Evolutionary conservation across 2,113 vertebrate species (phyloP), one percentile per base, ranked within the genome.

Genomic region (Xenopus tropicalis): DNA sequence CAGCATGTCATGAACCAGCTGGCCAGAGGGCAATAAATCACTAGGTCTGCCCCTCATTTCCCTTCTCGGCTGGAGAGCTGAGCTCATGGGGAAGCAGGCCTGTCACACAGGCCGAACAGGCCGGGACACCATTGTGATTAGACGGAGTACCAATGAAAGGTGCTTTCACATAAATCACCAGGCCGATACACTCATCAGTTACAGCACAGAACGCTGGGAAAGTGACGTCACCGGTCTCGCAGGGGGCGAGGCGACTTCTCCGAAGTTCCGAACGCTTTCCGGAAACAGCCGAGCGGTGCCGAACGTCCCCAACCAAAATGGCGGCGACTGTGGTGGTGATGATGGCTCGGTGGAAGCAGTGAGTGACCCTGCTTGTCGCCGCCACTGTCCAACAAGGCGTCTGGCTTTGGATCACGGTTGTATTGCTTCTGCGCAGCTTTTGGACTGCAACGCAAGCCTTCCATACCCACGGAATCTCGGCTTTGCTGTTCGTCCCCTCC

Each of bases 341-440:
- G 81, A 83, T 84, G 82, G 84, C 73, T 83, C 78, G 78, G 77
- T 67, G 79, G 80, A 86, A 80, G 78, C 80, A 81, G 80, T 85
- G 85, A 85, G 82, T 81, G 85, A 82, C 79, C 82, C 78, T 76
- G 79, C 81, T 82, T 80, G 84, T 83, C 83, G 80, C 79, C 79
- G 29, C 79, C 79, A 67, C 83, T 72, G 80, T 81, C 79, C 81
- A 71, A 79, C 80, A 78, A 74, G 42, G 61, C 14, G 20, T 78
- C 77, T 78, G 70, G 71, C 72, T 78, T 62, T 76, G 43, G 61
- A 52, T 56, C 72, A 51, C 58, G 71, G 54, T 14, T 66, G 78
- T 77, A 82, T 66, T 76, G 66, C 72, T 56, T 21, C 61, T 79
- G 76, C 14, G 14, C 71, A 57, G 64, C 44, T 48, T 72, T 66